phyloP scores from a whole-genome alignment of 2,113 vertebrate genomes.

The Mystacornis crossleyi region DNA sequence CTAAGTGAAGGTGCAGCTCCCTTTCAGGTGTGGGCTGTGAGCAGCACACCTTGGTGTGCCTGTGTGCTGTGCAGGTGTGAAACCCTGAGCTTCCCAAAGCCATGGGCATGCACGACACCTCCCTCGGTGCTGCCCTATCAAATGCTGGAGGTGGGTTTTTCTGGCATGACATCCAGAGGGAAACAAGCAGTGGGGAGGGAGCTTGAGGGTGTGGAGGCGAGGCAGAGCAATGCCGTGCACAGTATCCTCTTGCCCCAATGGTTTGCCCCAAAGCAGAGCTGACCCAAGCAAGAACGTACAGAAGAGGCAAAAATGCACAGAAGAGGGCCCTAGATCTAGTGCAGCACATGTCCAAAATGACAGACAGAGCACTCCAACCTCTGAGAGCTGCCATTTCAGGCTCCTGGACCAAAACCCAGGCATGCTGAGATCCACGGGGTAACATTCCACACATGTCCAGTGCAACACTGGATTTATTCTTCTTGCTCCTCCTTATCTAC shows the following conservation, averaged over 20 bases:
- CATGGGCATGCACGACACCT: not conserved
- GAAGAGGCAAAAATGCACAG: not conserved
- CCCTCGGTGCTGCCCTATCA: not conserved
- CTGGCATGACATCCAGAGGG: not conserved
- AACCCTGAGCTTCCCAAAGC: not conserved
- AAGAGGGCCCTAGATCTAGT: not conserved
- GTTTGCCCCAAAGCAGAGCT: not conserved
- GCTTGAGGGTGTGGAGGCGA: not conserved
- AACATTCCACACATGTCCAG: not conserved
- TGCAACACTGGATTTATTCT: not conserved
- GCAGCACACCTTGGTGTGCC: not conserved
- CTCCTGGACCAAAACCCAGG: not conserved
- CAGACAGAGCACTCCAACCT: not conserved
- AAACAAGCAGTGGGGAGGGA: fast-evolving
- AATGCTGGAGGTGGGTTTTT: not conserved
- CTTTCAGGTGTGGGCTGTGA: not conserved
- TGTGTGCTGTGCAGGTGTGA: not conserved
- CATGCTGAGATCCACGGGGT: not conserved
- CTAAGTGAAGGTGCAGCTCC: not conserved
- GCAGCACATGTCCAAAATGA: not conserved
- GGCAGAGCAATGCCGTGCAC: fast-evolving
- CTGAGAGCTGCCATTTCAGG: not conserved
- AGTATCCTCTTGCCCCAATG: not conserved
- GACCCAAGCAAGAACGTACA: not conserved
- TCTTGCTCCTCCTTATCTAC: not conserved